A percentile compares a stretch with the other conserved stretches of the same genome.
Evolutionary conservation across 2,888 invertebrate species (phyloP).

Genomic region (Acanthosepion pharaonis): DNA sequence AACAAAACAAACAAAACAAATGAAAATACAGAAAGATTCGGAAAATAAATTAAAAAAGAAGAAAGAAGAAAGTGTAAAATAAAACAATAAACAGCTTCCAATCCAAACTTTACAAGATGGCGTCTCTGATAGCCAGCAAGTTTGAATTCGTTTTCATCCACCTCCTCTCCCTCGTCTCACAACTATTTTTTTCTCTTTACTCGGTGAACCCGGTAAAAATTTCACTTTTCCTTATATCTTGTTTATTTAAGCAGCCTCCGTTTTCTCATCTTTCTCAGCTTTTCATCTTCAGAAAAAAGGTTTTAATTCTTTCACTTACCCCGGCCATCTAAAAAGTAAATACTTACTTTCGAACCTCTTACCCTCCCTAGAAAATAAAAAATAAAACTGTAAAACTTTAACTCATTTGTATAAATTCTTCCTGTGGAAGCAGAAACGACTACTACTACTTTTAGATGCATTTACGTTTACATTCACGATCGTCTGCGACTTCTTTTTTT

Average conservation of each 20-base stretch:
- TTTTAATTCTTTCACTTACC: constrained; percentile 22
- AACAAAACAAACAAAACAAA: not conserved
- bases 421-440: not conserved
- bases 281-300: constrained; percentile 12
- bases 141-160: not conserved
- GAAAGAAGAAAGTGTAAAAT: not conserved
- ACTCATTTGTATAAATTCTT: not conserved
- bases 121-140: not conserved
- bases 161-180: constrained; percentile 20
- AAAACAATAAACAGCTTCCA: not conserved
- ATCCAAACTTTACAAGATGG: constrained; percentile 33
- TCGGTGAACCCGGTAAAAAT: not conserved
- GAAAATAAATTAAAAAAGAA: not conserved
- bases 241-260: constrained; percentile 33
- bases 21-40: not conserved
- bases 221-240: constrained; percentile 33
- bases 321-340: not conserved
- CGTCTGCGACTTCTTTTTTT: not conserved
- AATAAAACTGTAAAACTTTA: not conserved
- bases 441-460: not conserved
- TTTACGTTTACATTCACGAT: not conserved
- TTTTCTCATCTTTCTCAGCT: constrained; percentile 33
- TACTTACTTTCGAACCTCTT: not conserved
- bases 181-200: not conserved
- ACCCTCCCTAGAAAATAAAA: not conserved